Evolutionary conservation across 2,113 vertebrate genomes (phyloP).

Genomic region (Cynopterus brachyotis): DNA sequence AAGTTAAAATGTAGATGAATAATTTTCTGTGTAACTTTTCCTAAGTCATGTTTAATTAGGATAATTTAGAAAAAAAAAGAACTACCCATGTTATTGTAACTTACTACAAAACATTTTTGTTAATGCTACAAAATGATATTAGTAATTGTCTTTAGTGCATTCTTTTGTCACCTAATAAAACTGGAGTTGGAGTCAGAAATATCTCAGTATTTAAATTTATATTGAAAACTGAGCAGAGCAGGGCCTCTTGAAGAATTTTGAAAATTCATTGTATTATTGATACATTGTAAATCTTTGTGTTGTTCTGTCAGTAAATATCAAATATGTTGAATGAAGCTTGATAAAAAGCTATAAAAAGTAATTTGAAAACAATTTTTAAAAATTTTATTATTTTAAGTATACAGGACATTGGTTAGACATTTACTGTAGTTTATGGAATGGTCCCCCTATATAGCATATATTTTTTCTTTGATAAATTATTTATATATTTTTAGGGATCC

Average conservation of each 20-base stretch:
- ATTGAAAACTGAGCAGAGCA: not conserved
- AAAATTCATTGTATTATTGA: not conserved
- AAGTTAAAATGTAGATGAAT: constrained; percentile 21
- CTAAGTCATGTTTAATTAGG: constrained; percentile 36
- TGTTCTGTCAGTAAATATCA: not conserved
- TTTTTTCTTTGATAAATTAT: constrained; percentile 51
- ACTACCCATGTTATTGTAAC: not conserved
- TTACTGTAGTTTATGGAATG: too few relatives aligned
- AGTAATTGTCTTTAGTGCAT: not conserved
- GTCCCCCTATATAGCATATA: not conserved
- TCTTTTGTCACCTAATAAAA: constrained; percentile 3
- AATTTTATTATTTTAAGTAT: too few relatives aligned
- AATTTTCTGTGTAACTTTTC: constrained; percentile 28
- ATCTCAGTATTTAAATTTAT: constrained; percentile 3
- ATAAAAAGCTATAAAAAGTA: not conserved
- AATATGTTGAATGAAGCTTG: not conserved
- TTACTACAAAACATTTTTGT: constrained; percentile 9
- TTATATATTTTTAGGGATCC: constrained; percentile 89
- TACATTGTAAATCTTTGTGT: not conserved
- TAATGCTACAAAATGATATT: not conserved
- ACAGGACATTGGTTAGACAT: too few relatives aligned
- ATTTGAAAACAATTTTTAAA: not conserved
- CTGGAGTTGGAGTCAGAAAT: not conserved
- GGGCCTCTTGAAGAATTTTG: not conserved
- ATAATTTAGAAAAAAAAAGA: constrained; percentile 44